phyloP scores from a whole-genome alignment of 2,888 invertebrate genomes.

The Melinopterus prodromus region DNA sequence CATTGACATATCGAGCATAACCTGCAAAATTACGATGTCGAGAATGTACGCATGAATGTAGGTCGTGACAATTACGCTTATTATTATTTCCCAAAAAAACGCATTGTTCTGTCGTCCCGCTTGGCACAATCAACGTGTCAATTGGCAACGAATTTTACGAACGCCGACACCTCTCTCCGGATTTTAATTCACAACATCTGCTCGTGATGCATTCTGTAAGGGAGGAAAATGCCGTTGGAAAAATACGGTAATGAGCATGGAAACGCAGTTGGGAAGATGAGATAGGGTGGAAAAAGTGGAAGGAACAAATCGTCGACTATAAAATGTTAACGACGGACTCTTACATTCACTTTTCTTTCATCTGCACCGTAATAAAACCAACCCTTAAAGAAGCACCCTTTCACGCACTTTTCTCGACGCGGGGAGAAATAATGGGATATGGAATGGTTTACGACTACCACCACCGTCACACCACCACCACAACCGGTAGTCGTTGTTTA shows the following conservation, averaged over 20 bases:
- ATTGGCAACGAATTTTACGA: background rate
- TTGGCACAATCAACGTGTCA: background rate
- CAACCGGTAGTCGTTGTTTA: too few species aligned
- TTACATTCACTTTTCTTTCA: slow-evolving; percentile 4
- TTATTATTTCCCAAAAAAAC: background rate
- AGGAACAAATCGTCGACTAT: background rate
- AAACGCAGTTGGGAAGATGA: background rate
- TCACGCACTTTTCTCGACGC: background rate
- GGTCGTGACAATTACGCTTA: background rate
- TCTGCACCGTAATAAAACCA: background rate
- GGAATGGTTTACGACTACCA: background rate
- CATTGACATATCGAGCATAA: slow-evolving; percentile 4
- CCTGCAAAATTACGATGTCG: background rate
- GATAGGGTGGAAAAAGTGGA: background rate
- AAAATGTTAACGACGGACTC: slow-evolving; percentile 4
- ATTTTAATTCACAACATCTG: background rate
- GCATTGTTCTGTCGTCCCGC: background rate
- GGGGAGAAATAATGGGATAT: background rate
- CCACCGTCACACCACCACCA: too few species aligned
- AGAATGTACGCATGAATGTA: background rate
- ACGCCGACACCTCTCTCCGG: background rate
- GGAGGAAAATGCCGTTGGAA: background rate
- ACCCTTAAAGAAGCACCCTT: background rate
- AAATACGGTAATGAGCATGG: background rate
- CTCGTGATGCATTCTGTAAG: background rate